Evolutionary conservation across 2,888 invertebrate genomes (phyloP), one percentile per base, ranked within the genome.

Genomic region (Epinotia bilunana): DNA sequence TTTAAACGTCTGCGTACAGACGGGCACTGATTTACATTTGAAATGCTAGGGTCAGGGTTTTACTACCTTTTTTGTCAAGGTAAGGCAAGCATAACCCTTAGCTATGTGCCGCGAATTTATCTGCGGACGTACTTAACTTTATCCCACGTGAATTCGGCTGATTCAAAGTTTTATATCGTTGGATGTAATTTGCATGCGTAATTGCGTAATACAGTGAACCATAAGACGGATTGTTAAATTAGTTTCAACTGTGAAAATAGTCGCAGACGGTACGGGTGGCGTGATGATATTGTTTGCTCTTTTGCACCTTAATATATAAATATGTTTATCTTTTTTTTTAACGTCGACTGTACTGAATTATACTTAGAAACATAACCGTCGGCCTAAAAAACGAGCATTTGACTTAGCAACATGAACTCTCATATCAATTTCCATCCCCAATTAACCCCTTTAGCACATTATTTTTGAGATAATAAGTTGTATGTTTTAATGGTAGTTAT

Each of bases 21-120:
- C 83, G 81, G 82, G 81, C 83, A 81, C 81, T 74, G 85, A 88
- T 90, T 90, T 88, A 87, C 89, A 90, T 89, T 90, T 86, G 85
- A 89, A 90, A 89, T 89, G 87, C 80, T 82, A 82, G 85, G 88
- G 86, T 85, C 86, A 82, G 82, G 77, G 83, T 83, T 88, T 88
- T 87, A 89, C 87, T 89, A 84, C 85, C 83, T 84, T 84, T 84
- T 85, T 86, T 84, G 83, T 78, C 78, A 80, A 84, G 84, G 84
- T 86, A 85, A 82, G 82, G 79, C 81, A 81, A 81, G 82, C 83
- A 78, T 77, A 77, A 70, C 74, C 77, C 73, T 62, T 60, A 77
- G 76, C 77, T 74, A 55, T 62, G 68, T 49, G 63, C 67, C 61
- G 46, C 64, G 73, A 74, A 75, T 77, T 78, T 77, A 77, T 83